phyloP scores from a whole-genome alignment of 35 echinoderm and acorn worm species.

The Lytechinus pictus region DNA sequence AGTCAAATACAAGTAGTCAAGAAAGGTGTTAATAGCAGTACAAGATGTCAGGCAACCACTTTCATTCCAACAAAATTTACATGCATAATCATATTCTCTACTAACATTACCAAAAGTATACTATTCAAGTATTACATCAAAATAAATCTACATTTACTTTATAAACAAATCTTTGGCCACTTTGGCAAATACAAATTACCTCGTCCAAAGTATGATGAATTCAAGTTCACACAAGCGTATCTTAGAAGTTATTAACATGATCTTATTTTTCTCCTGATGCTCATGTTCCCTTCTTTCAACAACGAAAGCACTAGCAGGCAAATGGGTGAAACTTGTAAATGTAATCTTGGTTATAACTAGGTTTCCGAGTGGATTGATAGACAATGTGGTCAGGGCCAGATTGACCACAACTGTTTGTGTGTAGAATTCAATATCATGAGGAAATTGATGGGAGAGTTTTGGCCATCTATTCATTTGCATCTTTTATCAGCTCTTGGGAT shows the following conservation, averaged over 20 bases:
- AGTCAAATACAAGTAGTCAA: neutral
- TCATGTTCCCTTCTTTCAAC: neutral
- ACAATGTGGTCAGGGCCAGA: neutral
- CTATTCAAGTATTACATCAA: neutral
- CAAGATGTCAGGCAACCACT: neutral
- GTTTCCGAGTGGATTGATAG: neutral
- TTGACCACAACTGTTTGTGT: neutral
- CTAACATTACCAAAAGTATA: neutral
- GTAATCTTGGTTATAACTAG: neutral
- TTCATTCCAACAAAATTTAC: neutral
- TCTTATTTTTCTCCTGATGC: neutral
- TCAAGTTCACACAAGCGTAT: neutral
- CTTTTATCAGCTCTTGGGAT: neutral
- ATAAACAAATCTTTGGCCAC: too few species aligned
- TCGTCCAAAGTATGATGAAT: neutral
- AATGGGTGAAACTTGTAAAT: neutral
- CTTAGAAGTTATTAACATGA: neutral
- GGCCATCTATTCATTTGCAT: neutral
- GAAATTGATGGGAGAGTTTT: neutral
- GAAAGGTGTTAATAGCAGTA: neutral
- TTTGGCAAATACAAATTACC: neutral
- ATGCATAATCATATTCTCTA: neutral
- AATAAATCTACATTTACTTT: neutral
- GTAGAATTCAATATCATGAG: neutral
- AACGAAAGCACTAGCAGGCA: neutral